Conservation (phyloP, 2,113 vertebrate genomes). For the Muntiacus reevesi region DNA sequence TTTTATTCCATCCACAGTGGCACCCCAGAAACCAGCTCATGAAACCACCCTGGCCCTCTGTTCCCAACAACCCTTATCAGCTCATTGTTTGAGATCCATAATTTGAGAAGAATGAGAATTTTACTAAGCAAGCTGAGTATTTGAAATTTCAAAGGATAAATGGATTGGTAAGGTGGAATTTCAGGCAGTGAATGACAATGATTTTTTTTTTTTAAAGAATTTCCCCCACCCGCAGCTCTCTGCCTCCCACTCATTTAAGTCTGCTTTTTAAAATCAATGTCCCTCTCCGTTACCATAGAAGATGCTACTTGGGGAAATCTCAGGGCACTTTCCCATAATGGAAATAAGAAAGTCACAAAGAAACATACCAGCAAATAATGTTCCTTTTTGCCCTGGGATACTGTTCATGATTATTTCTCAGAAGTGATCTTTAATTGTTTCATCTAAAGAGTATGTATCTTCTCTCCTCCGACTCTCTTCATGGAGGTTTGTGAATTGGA, state of each 20-base stretch:
- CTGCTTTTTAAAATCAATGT: background rate
- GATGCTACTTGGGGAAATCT: constrained; percentile 20
- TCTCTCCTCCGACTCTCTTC: constrained; percentile 55
- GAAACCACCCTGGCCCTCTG: no score
- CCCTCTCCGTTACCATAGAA: background rate
- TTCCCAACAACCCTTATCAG: background rate
- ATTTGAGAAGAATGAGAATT: background rate
- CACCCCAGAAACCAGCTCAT: background rate
- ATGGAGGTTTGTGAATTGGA: constrained; percentile 65
- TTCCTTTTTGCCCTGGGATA: constrained; percentile 31
- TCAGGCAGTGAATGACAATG: background rate
- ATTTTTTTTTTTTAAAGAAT: background rate
- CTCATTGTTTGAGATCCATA: background rate
- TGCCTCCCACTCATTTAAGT: background rate
- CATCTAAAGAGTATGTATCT: constrained; percentile 71
- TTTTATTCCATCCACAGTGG: no score
- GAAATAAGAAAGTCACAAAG: constrained; percentile 39
- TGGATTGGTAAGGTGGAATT: background rate
- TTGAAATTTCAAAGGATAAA: background rate
- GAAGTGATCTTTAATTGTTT: constrained; percentile 79
- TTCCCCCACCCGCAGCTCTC: no score
- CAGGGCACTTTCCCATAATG: constrained; percentile 7
- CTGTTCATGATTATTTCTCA: constrained; percentile 36
- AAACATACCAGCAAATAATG: background rate
- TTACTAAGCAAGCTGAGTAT: background rate